These are phyloP conservation scores for Pollenia griseotomentosa DNA, from an alignment of 2,888 invertebrate genomes.

Conservation along the genomic window DNA sequence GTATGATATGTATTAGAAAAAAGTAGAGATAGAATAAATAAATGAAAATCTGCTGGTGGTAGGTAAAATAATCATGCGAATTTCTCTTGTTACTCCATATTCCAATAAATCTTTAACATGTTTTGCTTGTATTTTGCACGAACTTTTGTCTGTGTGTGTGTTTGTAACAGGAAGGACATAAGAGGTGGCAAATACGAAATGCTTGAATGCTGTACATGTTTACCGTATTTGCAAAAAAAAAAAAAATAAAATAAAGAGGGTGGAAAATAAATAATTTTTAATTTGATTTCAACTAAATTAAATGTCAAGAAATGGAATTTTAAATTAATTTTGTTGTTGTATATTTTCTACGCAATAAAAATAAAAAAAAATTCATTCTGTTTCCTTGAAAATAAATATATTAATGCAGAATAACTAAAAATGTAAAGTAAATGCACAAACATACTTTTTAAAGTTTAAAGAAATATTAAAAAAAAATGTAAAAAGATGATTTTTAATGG, in stretches of 20 bases:
- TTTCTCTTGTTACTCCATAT: constrained; percentile 23
- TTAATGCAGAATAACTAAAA: constrained; percentile 39
- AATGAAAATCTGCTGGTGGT: constrained; percentile 64
- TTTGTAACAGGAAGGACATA: constrained; percentile 27
- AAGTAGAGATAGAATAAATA: constrained; percentile 43
- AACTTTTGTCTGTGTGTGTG: background rate
- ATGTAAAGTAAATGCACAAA: background rate
- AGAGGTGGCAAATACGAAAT: background rate
- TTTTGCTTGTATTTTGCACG: background rate
- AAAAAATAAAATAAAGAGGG: constrained; percentile 76
- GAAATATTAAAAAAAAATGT: too few relatives aligned
- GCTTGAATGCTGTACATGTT: constrained; percentile 7
- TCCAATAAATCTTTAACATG: background rate
- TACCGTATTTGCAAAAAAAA: constrained; percentile 71
- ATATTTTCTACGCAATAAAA: constrained; percentile 16
- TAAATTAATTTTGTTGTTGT: constrained; percentile 80
- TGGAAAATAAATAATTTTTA: constrained; percentile 83
- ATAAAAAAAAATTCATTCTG: background rate
- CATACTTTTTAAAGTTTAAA: background rate
- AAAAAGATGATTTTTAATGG: too few relatives aligned
- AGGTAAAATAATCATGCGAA: constrained; percentile 54
- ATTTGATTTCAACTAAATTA: constrained; percentile 85
- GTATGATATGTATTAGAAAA: constrained; percentile 37
- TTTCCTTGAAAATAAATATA: constrained; percentile 19
- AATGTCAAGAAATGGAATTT: constrained; percentile 83